phyloP scores from a whole-genome alignment of 1,140 invertebrate genomes.

The Pectinophora gossypiella region DNA sequence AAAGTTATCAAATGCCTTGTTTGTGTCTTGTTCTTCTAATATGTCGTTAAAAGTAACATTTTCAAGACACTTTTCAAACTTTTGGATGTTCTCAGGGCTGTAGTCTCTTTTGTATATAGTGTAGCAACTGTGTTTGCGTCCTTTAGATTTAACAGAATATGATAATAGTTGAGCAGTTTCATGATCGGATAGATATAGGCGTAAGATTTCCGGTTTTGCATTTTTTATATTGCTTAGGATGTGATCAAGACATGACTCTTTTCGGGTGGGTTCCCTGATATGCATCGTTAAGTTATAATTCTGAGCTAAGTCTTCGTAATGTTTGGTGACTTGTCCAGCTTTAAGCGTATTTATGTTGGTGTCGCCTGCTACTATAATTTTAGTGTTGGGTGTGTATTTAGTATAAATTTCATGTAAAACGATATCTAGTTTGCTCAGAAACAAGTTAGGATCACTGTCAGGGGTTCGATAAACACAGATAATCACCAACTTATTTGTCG shows the following conservation, averaged over 20 bases:
- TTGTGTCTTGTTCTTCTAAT: background rate
- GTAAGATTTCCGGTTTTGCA: background rate
- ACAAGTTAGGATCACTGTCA: background rate
- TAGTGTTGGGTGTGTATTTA: background rate
- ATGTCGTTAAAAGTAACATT: background rate
- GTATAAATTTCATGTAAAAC: background rate
- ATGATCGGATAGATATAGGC: conserved; percentile 1
- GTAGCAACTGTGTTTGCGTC: no score
- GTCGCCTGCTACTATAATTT: conserved; percentile 2
- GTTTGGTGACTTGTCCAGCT: background rate
- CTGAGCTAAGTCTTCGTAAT: background rate
- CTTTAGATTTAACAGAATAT: background rate
- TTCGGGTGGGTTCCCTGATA: background rate
- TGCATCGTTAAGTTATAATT: background rate
- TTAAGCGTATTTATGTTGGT: conserved; percentile 2
- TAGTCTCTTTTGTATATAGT: no score
- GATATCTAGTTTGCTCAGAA: background rate
- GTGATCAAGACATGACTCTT: conserved; percentile 4
- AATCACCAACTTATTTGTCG: background rate
- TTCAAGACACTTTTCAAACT: background rate
- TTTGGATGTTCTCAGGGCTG: no score
- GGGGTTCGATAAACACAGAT: conserved; percentile 3
- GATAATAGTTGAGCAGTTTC: conserved; percentile 1
- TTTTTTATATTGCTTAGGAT: conserved; percentile 4
- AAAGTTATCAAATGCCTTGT: background rate